phyloP scores from a whole-genome alignment of 2,888 invertebrate species.

The Cerceris ruficornis region DNA sequence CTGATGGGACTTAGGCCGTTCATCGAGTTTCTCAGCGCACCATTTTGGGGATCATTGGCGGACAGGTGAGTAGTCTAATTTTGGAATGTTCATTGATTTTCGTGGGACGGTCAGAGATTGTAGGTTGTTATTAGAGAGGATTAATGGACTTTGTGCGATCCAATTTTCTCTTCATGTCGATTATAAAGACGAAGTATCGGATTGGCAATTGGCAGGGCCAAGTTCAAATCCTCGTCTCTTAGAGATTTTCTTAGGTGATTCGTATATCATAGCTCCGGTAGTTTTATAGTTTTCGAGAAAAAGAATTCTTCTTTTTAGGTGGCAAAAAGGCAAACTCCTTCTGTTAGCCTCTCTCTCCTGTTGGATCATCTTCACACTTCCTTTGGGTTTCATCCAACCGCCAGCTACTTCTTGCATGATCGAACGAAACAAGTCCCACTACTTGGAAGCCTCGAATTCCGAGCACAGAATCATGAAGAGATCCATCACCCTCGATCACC shows the following conservation, averaged over 20 bases:
- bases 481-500: slow-evolving; percentile 76
- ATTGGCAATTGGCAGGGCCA: too few relatives aligned
- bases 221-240: too few relatives aligned
- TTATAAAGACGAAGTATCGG: too few relatives aligned
- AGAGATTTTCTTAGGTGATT: too few relatives aligned
- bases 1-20: slow-evolving; percentile 98
- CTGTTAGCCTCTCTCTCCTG: slow-evolving; percentile 95
- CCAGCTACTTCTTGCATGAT: slow-evolving; percentile 94
- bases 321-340: slow-evolving; percentile 93
- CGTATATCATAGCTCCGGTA: too few relatives aligned
- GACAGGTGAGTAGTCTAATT: slow-evolving; percentile 85
- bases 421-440: slow-evolving; percentile 85
- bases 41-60: slow-evolving; percentile 98
- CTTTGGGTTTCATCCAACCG: slow-evolving; percentile 97
- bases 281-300: too few relatives aligned
- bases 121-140: too few relatives aligned
- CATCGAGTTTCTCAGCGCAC: slow-evolving; percentile 98
- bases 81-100: neutral
- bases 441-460: slow-evolving; percentile 85
- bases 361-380: slow-evolving; percentile 98
- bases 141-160: too few relatives aligned
- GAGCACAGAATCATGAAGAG: slow-evolving; percentile 82
- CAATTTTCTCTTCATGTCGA: too few relatives aligned
- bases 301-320: slow-evolving; percentile 82
- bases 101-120: neutral